phyloP scores from a whole-genome alignment of 2,888 invertebrate genomes.

The Brachylomia viminalis region DNA sequence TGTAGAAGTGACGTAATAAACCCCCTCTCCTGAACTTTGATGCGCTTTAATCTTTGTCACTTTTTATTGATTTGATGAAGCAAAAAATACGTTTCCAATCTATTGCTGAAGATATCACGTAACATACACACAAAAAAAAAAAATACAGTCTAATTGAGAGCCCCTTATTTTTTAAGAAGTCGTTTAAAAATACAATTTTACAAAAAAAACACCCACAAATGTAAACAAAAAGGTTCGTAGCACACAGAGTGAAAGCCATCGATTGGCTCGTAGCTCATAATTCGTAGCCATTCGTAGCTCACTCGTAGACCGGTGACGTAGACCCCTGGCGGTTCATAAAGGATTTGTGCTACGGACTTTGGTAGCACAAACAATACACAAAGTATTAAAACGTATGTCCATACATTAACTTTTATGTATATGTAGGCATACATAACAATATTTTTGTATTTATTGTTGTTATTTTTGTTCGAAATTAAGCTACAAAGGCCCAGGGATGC shows the following conservation, averaged over 20 bases:
- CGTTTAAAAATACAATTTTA: not conserved
- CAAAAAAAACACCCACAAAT: not conserved
- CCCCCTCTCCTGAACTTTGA: too few relatives aligned
- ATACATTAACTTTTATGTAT: conserved; percentile 4
- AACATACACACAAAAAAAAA: too few relatives aligned
- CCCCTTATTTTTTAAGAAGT: too few relatives aligned
- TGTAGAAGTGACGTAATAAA: too few relatives aligned
- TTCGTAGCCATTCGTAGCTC: conserved; percentile 35
- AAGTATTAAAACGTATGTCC: conserved; percentile 28
- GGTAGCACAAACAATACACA: conserved; percentile 47
- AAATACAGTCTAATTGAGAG: too few relatives aligned
- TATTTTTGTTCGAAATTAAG: conserved; percentile 20
- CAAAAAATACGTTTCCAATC: too few relatives aligned
- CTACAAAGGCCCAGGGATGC: not conserved
- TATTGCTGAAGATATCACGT: too few relatives aligned
- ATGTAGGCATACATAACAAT: not conserved
- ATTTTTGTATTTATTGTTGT: conserved; percentile 3
- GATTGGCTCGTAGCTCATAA: conserved; percentile 46
- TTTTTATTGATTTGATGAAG: too few relatives aligned
- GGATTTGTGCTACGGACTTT: conserved; percentile 57
- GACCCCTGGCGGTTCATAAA: conserved; percentile 43
- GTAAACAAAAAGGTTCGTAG: not conserved
- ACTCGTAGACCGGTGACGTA: conserved; percentile 48
- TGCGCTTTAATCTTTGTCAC: too few relatives aligned
- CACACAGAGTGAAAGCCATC: not conserved